These are phyloP conservation scores for Diabrotica undecimpunctata DNA, from an alignment of 1,140 invertebrate species.

Conservation along the genomic window DNA sequence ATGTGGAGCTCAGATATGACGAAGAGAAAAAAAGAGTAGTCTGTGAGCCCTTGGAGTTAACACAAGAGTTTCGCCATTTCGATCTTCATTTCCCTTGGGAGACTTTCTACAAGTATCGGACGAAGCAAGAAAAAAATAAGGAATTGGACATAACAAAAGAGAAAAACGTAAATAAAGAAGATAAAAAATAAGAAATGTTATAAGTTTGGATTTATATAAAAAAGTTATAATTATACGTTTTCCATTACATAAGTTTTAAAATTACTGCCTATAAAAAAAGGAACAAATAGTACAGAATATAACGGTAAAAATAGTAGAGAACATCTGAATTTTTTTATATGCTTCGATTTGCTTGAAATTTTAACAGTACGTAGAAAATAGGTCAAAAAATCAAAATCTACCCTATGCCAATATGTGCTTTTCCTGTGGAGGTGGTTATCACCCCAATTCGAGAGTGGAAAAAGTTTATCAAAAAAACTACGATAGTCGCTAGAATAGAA, in stretches of 20 bases:
- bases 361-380: no score
- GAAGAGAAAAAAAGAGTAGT: conserved; percentile 51
- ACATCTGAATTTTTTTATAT: no score
- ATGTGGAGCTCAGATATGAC: conserved; percentile 48
- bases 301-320: no score
- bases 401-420: no score
- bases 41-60: conserved; percentile 49
- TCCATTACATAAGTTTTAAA: neutral
- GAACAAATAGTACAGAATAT: no score
- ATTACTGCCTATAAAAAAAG: no score
- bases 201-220: neutral
- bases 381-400: no score
- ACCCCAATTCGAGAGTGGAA: no score
- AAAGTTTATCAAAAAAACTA: no score
- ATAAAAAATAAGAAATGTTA: neutral
- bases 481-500: no score
- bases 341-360: no score
- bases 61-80: conserved; percentile 47
- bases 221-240: conserved; percentile 2
- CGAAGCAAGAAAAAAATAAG: conserved; percentile 10
- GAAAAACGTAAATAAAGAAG: neutral
- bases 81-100: conserved; percentile 44
- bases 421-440: no score
- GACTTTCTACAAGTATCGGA: conserved; percentile 12
- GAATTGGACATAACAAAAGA: neutral